Conservation (phyloP, 2,888 invertebrate species). For the Herminia tarsipennalis region DNA sequence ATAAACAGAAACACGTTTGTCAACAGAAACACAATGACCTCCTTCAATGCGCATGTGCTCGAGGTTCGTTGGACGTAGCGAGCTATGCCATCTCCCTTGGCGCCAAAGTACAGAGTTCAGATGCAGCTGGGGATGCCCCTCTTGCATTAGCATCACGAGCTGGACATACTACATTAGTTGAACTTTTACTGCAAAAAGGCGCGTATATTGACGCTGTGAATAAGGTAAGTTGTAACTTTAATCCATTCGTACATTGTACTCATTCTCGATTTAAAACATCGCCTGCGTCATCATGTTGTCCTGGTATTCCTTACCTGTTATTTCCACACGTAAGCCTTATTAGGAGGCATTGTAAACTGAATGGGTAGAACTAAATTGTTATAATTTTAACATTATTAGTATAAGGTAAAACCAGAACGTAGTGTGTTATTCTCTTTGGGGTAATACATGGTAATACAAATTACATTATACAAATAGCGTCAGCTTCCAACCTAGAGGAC, state of each 20-base stretch:
- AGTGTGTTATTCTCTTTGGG: no score
- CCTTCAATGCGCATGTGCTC: conserved; percentile 91
- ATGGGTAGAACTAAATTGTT: no score
- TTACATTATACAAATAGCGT: no score
- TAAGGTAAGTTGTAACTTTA: conserved; percentile 81
- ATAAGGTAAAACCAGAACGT: no score
- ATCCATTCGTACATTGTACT: not conserved
- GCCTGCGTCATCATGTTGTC: not conserved
- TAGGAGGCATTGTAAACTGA: no score
- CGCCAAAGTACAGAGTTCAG: conserved; percentile 87
- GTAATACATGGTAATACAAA: no score
- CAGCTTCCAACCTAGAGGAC: no score
- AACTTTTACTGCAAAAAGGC: conserved; percentile 88
- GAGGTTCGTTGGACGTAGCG: conserved; percentile 85
- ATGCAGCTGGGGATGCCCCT: conserved; percentile 90
- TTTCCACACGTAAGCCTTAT: not conserved
- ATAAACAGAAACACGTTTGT: conserved; percentile 23
- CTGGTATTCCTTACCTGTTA: conserved; percentile 11
- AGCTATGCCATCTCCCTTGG: conserved; percentile 86
- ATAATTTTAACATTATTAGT: no score
- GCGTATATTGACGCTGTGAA: conserved; percentile 89
- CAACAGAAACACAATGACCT: conserved; percentile 89
- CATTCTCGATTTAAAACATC: not conserved
- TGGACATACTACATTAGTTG: conserved; percentile 88
- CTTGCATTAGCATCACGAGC: conserved; percentile 91